Conservation (phyloP, 1,140 invertebrate genomes). For the Drosophila quadrilineata region DNA sequence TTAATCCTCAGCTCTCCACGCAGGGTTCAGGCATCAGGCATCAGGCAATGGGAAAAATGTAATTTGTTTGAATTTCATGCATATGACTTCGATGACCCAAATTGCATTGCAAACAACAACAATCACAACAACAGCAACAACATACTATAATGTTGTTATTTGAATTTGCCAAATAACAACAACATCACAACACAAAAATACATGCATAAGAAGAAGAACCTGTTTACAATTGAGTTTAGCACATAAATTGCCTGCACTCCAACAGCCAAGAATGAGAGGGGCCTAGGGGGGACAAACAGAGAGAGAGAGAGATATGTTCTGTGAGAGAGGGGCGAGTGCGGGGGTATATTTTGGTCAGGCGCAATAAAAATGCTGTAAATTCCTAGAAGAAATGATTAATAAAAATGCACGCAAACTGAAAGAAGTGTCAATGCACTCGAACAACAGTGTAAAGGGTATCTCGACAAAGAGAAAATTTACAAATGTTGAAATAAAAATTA, state of each 20-base stretch:
- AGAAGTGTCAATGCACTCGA: slow-evolving; percentile 25
- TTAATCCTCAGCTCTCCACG: neutral
- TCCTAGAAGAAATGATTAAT: slow-evolving; percentile 79
- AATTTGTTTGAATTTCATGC: slow-evolving; percentile 64
- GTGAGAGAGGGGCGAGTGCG: neutral
- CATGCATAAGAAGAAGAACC: slow-evolving; percentile 38
- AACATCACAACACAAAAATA: slow-evolving; percentile 39
- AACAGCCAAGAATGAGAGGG: slow-evolving; percentile 22
- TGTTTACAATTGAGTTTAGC: slow-evolving; percentile 75
- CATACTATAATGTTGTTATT: slow-evolving; percentile 55
- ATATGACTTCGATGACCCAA: slow-evolving; percentile 76
- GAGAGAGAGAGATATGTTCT: slow-evolving; percentile 2
- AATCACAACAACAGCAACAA: slow-evolving; percentile 33
- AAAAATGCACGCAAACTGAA: slow-evolving; percentile 48
- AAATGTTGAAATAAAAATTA: too few species aligned
- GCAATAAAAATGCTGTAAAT: slow-evolving; percentile 77
- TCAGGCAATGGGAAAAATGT: slow-evolving; percentile 33
- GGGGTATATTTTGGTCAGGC: slow-evolving; percentile 59
- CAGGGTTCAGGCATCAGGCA: neutral
- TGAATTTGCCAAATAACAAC: slow-evolving; percentile 76
- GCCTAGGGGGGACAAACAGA: too few species aligned
- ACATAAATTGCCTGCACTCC: slow-evolving; percentile 46
- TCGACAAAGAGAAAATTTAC: neutral
- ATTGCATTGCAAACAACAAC: slow-evolving; percentile 70
- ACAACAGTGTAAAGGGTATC: neutral